Evolutionary conservation across 2,113 vertebrate genomes (phyloP).

Genomic region (Neotoma lepida): DNA sequence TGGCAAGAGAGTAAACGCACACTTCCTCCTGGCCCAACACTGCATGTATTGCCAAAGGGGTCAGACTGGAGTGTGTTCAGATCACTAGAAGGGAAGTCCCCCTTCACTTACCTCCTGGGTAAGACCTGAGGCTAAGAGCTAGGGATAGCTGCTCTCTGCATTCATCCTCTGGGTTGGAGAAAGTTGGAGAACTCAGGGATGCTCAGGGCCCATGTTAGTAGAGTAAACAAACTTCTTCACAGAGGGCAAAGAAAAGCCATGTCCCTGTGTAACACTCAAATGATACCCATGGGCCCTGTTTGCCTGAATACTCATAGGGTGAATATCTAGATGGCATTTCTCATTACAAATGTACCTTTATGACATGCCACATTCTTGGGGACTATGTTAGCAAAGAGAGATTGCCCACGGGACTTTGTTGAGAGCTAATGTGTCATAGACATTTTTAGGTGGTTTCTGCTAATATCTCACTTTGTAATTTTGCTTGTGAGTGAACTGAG

Average conservation of each 20-base stretch:
- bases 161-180: not conserved
- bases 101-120: not conserved
- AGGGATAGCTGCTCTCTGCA: not conserved
- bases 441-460: not conserved
- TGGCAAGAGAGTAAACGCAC: not conserved
- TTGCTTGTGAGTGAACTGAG: constrained; percentile 23
- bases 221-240: not conserved
- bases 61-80: not conserved
- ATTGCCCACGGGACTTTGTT: not conserved
- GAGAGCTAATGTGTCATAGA: not conserved
- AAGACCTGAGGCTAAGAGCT: not conserved
- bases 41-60: not conserved
- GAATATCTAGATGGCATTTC: not conserved
- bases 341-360: not conserved
- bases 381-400: not conserved
- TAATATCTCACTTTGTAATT: not conserved
- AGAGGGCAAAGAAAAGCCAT: not conserved
- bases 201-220: not conserved
- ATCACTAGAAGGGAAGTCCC: not conserved
- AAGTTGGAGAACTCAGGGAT: not conserved
- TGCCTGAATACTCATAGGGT: not conserved
- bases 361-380: not conserved
- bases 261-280: not conserved
- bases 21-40: not conserved
- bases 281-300: not conserved